Evolutionary conservation across 2,888 invertebrate species (phyloP), one percentile per base, ranked within the genome.

Genomic region (Poecilus cupreus): DNA sequence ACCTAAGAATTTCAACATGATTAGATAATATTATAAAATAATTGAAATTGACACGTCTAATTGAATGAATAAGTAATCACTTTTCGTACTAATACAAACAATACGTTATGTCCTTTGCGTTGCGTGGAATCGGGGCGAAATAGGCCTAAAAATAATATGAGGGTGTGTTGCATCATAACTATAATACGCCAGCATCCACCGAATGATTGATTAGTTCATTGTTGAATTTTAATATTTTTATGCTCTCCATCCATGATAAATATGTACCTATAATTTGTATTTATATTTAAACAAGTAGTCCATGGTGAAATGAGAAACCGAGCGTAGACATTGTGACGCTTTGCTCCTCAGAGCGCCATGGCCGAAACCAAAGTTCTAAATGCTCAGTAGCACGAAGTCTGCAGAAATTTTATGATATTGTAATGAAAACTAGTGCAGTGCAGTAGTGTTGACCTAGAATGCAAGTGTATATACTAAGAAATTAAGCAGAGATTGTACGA

Each of bases 391-490:
- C 86, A 85, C 37, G 74, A 83, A 85, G 85, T 86, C 84, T 85
- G 85, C 85, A 86, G 85, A 85, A 86, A 82, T 78, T 83, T 80
- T 85, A 86, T 85, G 85, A 86, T 84, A 85, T 87, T 86, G 86
- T 86, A 86, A 76, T 64, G 54, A 75, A 80, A 76, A 54, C 86
- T 87, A 87, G 87, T 87, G 86, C 87, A 85, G 82, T 83, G 86
- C 85, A 84, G 84, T 85, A 85, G 85, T 84, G 84, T 86, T 86
- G 87, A 80, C 85, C 86, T 88, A 88, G 88, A 85, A 86, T 88
- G 88, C 87, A 87, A 88, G 87, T 88, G 88, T 89, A 88, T 86
- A 89, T 88, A 88, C 83, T 86, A 80, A 78, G 64, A 64, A 68
- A 80, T 80, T 80, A 72, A 54, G 80, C 54, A 80, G 70, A 80